Evolutionary conservation across 92 coral and sea anemone species (phyloP), one percentile per base, ranked within the genome.

Genomic region (Virgularia gustaviana): DNA sequence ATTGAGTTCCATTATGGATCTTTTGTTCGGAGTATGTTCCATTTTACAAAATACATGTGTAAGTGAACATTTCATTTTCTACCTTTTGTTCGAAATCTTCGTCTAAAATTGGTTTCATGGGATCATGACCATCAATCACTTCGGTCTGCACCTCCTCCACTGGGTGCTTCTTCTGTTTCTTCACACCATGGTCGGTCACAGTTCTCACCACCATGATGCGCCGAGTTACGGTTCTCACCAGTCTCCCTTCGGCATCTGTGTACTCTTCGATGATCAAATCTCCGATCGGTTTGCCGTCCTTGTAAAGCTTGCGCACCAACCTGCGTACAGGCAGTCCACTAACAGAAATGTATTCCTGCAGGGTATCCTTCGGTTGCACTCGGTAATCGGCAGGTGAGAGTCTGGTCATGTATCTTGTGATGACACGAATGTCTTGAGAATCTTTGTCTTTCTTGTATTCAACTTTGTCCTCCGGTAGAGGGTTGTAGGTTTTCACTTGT

Each of bases 301-400:
- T 28, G 31, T 52, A 52, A 12, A 52, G 58, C 15, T 3, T 52
- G 4, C 58, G 58, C 13, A 79, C 77, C 49, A 70, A 45, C 28
- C 83, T 55, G 61, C 73, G 79, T 7, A 78, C 85, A 6, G 37
- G 70, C 34, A 27, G 78, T 15, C 90, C 88, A 15, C 73, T 62
- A 9, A 56, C 81, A 28, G 80, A 83, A 8, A 67, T 54, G 71
- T 36, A 81, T 41, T 85, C 95, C 23, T 81, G 87, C n/a, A 78
- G 71, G 6, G 59, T 22, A 33, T 52, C 58, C 30, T 22, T 15
- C 8, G 58, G 58, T 22, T 52, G 58, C 30, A 52, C 28, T 52
- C 28, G 58, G 28, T 52, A 52, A 22, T 52, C 58, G 30, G 28
- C 22, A 52, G 58, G 58, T 8, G 58, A 52, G 30, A 52, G 30